Base-by-base conservation (phyloP, 2,113 vertebrate species). In the Coracopsis vasa region DNA sequence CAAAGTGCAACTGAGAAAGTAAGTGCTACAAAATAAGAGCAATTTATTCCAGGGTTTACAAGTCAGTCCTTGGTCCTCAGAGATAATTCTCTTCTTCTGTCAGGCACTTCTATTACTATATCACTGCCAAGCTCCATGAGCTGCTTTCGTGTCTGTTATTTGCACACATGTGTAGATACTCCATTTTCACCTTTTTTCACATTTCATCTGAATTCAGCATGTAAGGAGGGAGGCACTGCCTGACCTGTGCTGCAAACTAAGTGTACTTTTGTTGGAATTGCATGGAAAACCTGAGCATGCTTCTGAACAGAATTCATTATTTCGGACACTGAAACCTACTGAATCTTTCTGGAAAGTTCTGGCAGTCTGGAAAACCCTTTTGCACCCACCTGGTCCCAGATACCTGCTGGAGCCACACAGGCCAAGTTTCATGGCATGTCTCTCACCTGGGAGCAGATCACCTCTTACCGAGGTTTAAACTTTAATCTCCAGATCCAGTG, bases 341-440 rank as follows among this genome's bases (percentile, higher is more conserved):
- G 41, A 10, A 10, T 71, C 39, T n/a, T 81, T 85, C 85, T 64
- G 47, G 73, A 90, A 93, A 56, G 58, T 20, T 69, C 74, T 75
- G 29, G 39, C 5, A 67, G 50, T 12, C 60, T 41, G 29, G 31
- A 62, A 91, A 54, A 1, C 1, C 9, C 20, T 85, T 64, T 35
- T 27, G 27, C 8, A 54, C 9, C 42, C 50, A 39, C 17, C 10
- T 3, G 2, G 51, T 41, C 37, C 42, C 50, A 58, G 48, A 17
- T 33, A 39, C 3, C 2, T 11, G 1, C 19, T 20, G 41, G 21
- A 47, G 33, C 1, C 8, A 9, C 13, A 41, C 31, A 41, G 62
- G 14, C 20, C 1, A 0, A 44, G 51, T 4, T 72, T 16, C 37
- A 73, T 0, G 6, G 42, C 10, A 10, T 2, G 12, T 5, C 20